Evolutionary conservation across 2,113 vertebrate species (phyloP).

Genomic region (Sminthopsis crassicaudata): DNA sequence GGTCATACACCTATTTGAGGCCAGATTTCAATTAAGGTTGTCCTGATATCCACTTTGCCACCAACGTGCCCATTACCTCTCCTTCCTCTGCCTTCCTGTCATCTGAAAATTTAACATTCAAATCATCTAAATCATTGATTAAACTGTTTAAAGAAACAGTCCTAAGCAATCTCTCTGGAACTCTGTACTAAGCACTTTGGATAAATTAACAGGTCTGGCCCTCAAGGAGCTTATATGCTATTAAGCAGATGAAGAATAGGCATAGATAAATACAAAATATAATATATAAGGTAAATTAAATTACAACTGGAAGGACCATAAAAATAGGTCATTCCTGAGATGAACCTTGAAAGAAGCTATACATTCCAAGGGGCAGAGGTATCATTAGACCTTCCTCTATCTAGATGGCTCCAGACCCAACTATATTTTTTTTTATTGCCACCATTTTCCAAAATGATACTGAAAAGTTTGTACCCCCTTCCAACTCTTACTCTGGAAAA

Average conservation of each 20-base stretch:
- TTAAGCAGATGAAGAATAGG: not conserved
- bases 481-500: not conserved
- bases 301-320: not conserved
- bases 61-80: not conserved
- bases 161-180: not conserved
- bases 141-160: not conserved
- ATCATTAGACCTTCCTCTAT: not conserved
- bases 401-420: not conserved
- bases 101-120: not conserved
- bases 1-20: not conserved
- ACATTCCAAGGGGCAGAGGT: not conserved
- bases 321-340: not conserved
- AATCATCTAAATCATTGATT: not conserved
- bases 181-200: not conserved
- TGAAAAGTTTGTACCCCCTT: too few species aligned
- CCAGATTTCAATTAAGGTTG: not conserved
- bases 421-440: not conserved
- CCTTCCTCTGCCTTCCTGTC: not conserved
- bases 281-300: not conserved
- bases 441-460: not conserved
- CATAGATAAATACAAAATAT: not conserved
- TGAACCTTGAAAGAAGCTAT: not conserved
- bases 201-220: not conserved
- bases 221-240: not conserved
- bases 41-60: not conserved